phyloP scores from a whole-genome alignment of 2,113 vertebrate genomes.

The Ammodytes marinus region DNA sequence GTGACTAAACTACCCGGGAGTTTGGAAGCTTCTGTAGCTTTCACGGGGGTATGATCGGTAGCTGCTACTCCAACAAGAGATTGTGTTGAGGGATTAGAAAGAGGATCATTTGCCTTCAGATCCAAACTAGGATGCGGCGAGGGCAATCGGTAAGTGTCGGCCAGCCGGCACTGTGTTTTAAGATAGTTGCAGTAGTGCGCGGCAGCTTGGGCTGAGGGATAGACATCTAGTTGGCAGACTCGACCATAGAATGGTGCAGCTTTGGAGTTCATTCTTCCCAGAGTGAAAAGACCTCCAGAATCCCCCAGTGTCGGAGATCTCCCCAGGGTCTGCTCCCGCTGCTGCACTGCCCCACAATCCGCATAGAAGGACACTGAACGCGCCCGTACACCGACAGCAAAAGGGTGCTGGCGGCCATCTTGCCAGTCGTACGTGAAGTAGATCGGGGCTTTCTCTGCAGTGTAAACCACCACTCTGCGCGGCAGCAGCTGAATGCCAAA shows the following conservation, averaged over 20 bases:
- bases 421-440: constrained; percentile 91
- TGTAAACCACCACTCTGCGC: constrained; percentile 88
- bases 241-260: constrained; percentile 90
- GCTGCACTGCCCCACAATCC: constrained; percentile 88
- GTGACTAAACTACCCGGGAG: constrained; percentile 21
- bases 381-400: constrained; percentile 87
- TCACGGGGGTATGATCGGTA: constrained; percentile 30
- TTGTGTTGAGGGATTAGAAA: constrained; percentile 38
- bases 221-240: constrained; percentile 94
- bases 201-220: constrained; percentile 91
- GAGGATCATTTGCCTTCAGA: constrained; percentile 55
- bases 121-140: constrained; percentile 33
- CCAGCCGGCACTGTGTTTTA: constrained; percentile 90
- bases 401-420: constrained; percentile 89
- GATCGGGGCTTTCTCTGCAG: constrained; percentile 87
- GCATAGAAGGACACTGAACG: constrained; percentile 88
- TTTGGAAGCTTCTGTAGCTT: constrained; percentile 33
- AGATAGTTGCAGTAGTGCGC: constrained; percentile 92
- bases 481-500: constrained; percentile 94
- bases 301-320: constrained; percentile 82
- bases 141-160: constrained; percentile 88
- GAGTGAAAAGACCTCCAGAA: constrained; percentile 86
- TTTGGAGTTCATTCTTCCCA: constrained; percentile 92
- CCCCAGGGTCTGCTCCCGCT: constrained; percentile 83
- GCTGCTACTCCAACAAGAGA: constrained; percentile 47